phyloP scores from a whole-genome alignment of 2,113 vertebrate species.

The Dasypus novemcinctus region DNA sequence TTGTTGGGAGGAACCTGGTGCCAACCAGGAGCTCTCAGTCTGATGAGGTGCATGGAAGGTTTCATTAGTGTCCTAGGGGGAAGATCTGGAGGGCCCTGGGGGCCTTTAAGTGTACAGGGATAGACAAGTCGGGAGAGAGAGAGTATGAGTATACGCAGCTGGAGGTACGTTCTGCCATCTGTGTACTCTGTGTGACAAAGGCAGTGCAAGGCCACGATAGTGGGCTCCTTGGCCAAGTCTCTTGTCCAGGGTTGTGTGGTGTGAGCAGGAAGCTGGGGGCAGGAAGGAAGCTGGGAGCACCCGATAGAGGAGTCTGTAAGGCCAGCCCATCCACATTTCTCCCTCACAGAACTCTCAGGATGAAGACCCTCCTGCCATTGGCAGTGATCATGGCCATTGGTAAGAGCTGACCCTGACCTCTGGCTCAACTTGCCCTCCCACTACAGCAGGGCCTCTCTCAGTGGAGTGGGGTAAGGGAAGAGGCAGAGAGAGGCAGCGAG shows the following conservation, averaged over 20 bases:
- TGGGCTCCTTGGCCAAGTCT: too few species aligned
- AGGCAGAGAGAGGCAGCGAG: background rate
- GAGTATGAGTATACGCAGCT: accelerated
- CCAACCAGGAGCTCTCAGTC: background rate
- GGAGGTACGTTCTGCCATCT: background rate
- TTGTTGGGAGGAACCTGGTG: background rate
- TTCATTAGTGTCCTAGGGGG: accelerated
- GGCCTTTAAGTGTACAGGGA: background rate
- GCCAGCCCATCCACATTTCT: background rate
- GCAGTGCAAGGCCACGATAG: background rate
- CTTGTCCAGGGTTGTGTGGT: background rate
- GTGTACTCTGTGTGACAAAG: background rate
- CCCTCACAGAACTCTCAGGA: constrained; percentile 7
- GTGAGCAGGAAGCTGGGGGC: too few species aligned
- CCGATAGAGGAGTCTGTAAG: background rate
- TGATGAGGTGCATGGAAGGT: background rate
- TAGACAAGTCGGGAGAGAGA: background rate
- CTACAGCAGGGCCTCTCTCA: background rate
- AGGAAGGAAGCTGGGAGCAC: background rate
- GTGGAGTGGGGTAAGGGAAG: too few species aligned
- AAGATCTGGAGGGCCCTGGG: too few species aligned
- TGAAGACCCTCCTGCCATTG: constrained; percentile 67
- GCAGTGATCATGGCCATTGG: constrained; percentile 42
- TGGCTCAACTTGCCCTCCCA: background rate
- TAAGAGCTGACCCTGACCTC: constrained; percentile 50